Evolutionary conservation across 2,797 vertebrate genomes (phyloP).

Genomic region (Podargus strigoides): DNA sequence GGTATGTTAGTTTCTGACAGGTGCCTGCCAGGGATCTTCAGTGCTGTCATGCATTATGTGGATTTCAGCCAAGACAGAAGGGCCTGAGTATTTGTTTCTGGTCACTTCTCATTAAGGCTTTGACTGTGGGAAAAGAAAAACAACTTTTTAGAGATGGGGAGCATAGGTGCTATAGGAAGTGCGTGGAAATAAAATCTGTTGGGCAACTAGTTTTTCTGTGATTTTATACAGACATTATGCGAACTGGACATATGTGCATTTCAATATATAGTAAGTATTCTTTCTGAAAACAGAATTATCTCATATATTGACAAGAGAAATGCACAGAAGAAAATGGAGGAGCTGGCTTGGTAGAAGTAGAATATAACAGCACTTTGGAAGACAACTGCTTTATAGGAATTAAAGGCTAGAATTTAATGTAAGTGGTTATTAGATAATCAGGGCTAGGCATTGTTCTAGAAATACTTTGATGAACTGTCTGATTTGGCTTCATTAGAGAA

Average conservation of each 20-base stretch:
- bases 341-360: not conserved
- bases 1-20: constrained; percentile 73
- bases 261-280: constrained; percentile 2
- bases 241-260: not conserved
- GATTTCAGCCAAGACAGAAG: constrained; percentile 72
- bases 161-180: constrained; percentile 13
- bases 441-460: not conserved
- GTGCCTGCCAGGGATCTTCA: constrained; percentile 73
- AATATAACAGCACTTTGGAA: constrained; percentile 4
- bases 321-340: not conserved
- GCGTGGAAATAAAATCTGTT: constrained; percentile 33
- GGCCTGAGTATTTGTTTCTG: constrained; percentile 59
- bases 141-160: constrained; percentile 40
- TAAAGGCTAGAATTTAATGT: constrained; percentile 19
- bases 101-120: constrained; percentile 72
- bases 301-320: not conserved
- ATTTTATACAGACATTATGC: not conserved
- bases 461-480: not conserved
- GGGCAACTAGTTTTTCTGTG: not conserved
- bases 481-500: not conserved
- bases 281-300: constrained; percentile 4
- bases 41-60: constrained; percentile 71
- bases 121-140: constrained; percentile 53
- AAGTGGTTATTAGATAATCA: constrained; percentile 19
- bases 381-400: not conserved